Base-by-base conservation (phyloP, 2,113 vertebrate genomes). In the Caretta caretta region DNA sequence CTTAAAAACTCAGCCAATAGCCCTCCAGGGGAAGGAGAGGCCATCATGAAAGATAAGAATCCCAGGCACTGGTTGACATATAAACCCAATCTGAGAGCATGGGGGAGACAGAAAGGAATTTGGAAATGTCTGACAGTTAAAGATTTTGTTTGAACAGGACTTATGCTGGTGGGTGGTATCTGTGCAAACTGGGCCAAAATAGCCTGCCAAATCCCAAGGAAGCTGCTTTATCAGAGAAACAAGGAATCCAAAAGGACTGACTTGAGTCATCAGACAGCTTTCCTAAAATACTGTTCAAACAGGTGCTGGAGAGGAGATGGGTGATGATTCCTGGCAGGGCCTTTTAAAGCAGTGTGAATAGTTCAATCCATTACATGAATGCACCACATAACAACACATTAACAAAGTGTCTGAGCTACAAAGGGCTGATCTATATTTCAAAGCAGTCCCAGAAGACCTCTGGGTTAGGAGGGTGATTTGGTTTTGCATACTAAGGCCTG, bases 41-140 rank as follows among this genome's bases (percentile, higher is more conserved):
- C 94, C 93, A 96, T 69, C 76, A 35, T 25, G 54, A 3, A 95
- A 3, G 94, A 97, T 97, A 98, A 98, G 91, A 91, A 90, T 94
- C 93, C 95, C 96, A 94, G 97, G 96, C 95, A 79, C 95, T 90
- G 94, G 94, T 93, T 97, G 97, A 97, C 96, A 94, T 95, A 97
- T 94, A 97, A 97, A 97, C 96, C 93, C 94, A 96, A 95, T 90
- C 93, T 80, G 92, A 95, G 89, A 90, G 94, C 49, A 92, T 6
- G 42, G 90, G 93, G 96, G 96, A 96, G 95, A 53, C 84, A 80
- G 95, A 94, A 48, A 65, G 90, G 93, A 93, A 92, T 97, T 96
- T 96, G 95, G 96, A 96, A 92, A 88, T 91, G 93, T 96, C 94
- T 96, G 97, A 96, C 96, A 97, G n/a, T 90, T 82, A 93, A 95